Evolutionary conservation across 1,140 invertebrate species (phyloP).

Genomic region (Bombus affinis): DNA sequence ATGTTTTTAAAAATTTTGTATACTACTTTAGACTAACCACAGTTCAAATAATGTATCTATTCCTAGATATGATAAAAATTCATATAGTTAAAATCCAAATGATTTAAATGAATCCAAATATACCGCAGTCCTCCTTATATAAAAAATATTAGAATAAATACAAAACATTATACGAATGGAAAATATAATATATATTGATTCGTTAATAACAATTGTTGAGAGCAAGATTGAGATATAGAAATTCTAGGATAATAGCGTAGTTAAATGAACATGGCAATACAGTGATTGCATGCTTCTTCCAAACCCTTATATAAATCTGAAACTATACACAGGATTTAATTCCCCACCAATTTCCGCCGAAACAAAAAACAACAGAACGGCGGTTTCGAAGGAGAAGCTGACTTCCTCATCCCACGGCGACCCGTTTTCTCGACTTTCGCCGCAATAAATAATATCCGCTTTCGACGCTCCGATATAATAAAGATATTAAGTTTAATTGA

Average conservation of each 20-base stretch:
- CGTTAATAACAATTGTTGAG: no score
- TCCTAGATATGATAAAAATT: no score
- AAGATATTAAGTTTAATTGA: conserved; percentile 73
- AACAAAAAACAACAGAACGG: background rate
- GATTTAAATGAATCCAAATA: no score
- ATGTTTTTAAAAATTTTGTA: no score
- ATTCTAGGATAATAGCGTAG: no score
- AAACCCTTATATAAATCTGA: background rate
- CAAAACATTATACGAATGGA: no score
- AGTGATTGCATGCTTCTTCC: background rate
- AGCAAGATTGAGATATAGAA: background rate
- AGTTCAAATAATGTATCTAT: no score
- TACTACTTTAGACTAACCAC: no score
- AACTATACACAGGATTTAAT: background rate
- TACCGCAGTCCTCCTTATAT: no score
- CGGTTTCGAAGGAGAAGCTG: background rate
- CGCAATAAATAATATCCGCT: conserved; percentile 62
- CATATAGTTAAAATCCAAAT: no score
- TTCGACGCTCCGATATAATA: conserved; percentile 58
- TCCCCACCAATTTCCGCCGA: background rate
- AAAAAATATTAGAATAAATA: no score
- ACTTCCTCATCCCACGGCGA: background rate
- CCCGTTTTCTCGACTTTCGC: conserved; percentile 5
- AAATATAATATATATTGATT: no score
- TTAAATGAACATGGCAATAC: background rate